Conservation (phyloP, 2,888 invertebrate genomes). For the Spicauda simplicius region DNA sequence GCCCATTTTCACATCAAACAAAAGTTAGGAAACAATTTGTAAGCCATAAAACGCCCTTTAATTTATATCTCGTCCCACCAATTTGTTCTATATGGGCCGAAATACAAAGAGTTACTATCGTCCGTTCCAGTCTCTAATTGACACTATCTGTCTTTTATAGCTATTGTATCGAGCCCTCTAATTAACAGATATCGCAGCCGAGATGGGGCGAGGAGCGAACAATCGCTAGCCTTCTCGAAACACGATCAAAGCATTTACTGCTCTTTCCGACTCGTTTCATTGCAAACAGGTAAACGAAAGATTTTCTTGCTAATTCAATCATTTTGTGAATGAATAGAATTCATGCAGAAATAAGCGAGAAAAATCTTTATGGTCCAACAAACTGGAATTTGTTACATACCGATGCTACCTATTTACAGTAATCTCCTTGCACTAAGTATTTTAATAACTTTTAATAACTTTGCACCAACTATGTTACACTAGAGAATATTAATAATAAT, state of each 20-base stretch:
- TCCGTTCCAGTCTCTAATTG: conserved; percentile 60
- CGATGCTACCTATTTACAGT: no score
- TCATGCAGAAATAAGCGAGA: no score
- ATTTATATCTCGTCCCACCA: conserved; percentile 60
- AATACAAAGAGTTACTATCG: conserved; percentile 55
- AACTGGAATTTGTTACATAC: no score
- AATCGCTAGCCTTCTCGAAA: conserved; percentile 55
- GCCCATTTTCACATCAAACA: conserved; percentile 26
- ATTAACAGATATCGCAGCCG: conserved; percentile 66
- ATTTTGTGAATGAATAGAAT: neutral
- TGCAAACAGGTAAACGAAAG: conserved; percentile 17
- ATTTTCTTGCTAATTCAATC: neutral
- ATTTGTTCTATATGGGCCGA: conserved; percentile 57
- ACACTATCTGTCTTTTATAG: conserved; percentile 69
- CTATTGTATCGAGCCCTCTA: conserved; percentile 66
- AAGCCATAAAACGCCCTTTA: conserved; percentile 55
- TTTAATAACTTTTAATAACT: no score
- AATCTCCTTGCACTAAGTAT: no score
- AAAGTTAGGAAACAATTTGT: conserved; percentile 56
- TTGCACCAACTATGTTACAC: no score
- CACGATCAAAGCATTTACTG: conserved; percentile 46
- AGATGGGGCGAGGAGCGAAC: conserved; percentile 57
- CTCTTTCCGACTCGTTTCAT: conserved; percentile 16
- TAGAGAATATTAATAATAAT: no score
- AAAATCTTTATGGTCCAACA: no score